A percentile compares a stretch with the other conserved stretches of the same genome.
phyloP scores from a whole-genome alignment of 2,888 invertebrate genomes.

The Acleris sparsana region DNA sequence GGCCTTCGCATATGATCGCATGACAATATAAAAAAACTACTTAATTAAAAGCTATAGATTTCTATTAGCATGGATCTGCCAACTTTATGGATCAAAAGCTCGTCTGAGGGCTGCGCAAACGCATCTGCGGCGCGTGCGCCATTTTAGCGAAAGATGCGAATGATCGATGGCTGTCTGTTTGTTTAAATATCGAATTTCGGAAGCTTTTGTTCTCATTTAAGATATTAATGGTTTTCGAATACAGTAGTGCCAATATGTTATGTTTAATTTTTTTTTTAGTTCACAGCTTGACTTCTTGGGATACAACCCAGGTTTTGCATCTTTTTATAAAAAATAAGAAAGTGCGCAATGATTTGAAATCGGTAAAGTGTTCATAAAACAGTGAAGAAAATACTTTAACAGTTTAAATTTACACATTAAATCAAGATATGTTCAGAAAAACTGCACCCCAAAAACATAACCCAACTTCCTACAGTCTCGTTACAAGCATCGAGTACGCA shows the following conservation, averaged over 20 bases:
- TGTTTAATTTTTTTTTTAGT: constrained; percentile 21
- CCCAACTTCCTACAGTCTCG: not conserved
- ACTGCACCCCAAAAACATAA: constrained; percentile 1
- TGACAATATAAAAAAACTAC: too few species aligned
- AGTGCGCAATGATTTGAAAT: too few species aligned
- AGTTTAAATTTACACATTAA: too few species aligned
- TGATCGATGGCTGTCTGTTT: constrained; percentile 51
- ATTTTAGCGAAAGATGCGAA: constrained; percentile 60
- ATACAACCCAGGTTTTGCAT: too few species aligned
- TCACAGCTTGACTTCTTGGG: constrained; percentile 8
- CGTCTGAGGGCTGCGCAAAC: constrained; percentile 49
- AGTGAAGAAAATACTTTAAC: too few species aligned
- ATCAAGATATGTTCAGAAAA: not conserved
- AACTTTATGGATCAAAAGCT: not conserved
- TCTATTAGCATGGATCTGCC: not conserved
- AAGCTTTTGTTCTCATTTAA: constrained; percentile 15
- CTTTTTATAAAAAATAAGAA: not conserved
- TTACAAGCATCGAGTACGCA: not conserved
- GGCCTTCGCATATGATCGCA: too few species aligned
- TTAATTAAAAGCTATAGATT: not conserved
- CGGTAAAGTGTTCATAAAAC: too few species aligned
- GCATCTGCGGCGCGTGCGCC: constrained; percentile 69
- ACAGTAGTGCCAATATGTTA: constrained; percentile 33
- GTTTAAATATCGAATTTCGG: constrained; percentile 29
- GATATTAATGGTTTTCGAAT: constrained; percentile 24